phyloP scores from a whole-genome alignment of 2,888 invertebrate species.

The Campaea margaritaria region DNA sequence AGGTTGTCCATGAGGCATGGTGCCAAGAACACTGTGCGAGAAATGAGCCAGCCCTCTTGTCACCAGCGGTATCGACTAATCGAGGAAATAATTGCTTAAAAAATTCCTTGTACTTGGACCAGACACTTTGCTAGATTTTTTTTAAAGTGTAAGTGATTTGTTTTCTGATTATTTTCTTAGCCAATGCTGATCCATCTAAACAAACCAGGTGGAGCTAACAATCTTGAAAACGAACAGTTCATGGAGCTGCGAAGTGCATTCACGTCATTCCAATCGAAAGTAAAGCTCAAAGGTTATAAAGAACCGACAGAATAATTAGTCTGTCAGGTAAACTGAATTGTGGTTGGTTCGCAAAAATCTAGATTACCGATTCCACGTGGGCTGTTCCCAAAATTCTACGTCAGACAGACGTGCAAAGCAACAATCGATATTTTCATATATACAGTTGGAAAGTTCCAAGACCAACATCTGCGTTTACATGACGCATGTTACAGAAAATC shows the following conservation, averaged over 20 bases:
- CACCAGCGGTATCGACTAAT: no score
- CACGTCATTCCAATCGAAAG: neutral
- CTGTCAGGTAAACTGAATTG: neutral
- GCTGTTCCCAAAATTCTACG: slow-evolving; percentile 16
- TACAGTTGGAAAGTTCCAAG: slow-evolving; percentile 8
- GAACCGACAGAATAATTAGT: neutral
- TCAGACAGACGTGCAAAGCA: slow-evolving; percentile 1
- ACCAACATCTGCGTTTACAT: slow-evolving; percentile 15
- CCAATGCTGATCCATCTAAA: no score
- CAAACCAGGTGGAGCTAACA: no score
- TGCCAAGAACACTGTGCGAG: no score
- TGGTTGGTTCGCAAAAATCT: neutral
- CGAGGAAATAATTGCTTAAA: no score
- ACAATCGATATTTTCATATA: slow-evolving; percentile 18
- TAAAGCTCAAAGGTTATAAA: neutral
- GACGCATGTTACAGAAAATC: slow-evolving; percentile 16
- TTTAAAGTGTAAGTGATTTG: no score
- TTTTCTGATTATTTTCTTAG: no score
- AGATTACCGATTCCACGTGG: slow-evolving; percentile 23
- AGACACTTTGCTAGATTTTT: no score
- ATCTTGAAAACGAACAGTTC: no score
- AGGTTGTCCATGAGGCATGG: no score
- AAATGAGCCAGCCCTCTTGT: no score
- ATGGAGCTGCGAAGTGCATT: neutral
- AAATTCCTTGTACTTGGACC: no score